Percentiles rank a stretch among this genome's conserved stretches.
Evolutionary conservation across 1,140 invertebrate species (phyloP).

Genomic region (Bombus ignitus): DNA sequence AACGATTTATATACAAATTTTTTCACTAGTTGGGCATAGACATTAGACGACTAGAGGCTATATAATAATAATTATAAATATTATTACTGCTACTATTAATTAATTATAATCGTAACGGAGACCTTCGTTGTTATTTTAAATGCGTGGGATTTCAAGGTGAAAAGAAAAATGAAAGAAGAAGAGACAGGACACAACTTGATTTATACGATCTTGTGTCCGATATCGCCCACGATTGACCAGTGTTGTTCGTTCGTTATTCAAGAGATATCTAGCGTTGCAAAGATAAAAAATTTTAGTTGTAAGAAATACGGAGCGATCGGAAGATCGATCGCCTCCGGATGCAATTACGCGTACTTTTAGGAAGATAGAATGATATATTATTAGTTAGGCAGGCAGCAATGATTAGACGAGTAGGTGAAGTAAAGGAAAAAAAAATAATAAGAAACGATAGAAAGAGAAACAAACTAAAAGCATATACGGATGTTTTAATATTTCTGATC

Average conservation of each 20-base stretch:
- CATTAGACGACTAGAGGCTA: constrained; percentile 82
- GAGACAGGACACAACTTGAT: neutral
- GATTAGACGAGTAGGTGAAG: constrained; percentile 50
- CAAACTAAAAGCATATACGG: neutral
- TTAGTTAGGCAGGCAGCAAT: constrained; percentile 65
- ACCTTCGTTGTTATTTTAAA: constrained; percentile 74
- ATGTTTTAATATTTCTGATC: constrained; percentile 24
- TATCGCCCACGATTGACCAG: constrained; percentile 66
- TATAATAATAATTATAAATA: constrained; percentile 76
- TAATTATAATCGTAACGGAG: constrained; percentile 69
- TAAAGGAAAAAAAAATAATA: neutral
- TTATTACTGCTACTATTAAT: constrained; percentile 73
- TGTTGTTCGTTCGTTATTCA: constrained; percentile 75
- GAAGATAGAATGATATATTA: constrained; percentile 57
- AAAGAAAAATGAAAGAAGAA: neutral
- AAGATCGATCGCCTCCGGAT: constrained; percentile 2
- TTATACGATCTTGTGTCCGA: neutral
- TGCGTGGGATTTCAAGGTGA: constrained; percentile 18
- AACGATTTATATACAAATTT: constrained; percentile 71
- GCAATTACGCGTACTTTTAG: constrained; percentile 60
- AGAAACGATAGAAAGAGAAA: neutral
- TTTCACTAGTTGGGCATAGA: constrained; percentile 79
- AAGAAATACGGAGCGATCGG: constrained; percentile 35
- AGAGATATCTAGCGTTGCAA: constrained; percentile 70
- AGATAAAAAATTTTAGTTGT: constrained; percentile 59